phyloP scores from a whole-genome alignment of 2,113 vertebrate species.

The Octodon degus region DNA sequence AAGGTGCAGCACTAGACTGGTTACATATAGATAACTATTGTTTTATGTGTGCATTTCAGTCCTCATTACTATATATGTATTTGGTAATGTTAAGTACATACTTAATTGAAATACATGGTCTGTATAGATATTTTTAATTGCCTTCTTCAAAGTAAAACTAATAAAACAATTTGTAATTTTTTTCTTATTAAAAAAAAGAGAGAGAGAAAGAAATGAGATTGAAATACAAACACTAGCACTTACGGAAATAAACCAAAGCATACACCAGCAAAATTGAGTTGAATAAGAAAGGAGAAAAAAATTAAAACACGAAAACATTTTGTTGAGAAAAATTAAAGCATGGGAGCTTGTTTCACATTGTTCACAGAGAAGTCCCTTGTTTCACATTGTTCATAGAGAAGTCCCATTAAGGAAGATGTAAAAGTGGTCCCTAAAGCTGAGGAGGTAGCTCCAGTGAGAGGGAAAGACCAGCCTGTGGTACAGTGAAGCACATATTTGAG shows the following conservation, averaged over 20 bases:
- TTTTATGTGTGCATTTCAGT: no score
- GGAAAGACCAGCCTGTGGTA: background rate
- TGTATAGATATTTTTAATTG: no score
- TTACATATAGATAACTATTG: no score
- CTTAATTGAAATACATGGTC: no score
- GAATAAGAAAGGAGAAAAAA: background rate
- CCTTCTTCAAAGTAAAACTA: no score
- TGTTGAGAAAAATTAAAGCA: background rate
- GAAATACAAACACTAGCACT: background rate
- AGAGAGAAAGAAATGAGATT: background rate
- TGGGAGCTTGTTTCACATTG: background rate
- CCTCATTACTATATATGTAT: no score
- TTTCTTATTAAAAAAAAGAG: no score
- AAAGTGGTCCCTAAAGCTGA: background rate
- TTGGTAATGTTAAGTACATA: no score
- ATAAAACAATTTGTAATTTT: no score
- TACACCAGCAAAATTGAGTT: background rate
- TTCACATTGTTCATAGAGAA: background rate
- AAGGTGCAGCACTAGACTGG: no score
- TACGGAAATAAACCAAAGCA: background rate
- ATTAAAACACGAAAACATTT: background rate
- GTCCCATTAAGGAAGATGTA: background rate
- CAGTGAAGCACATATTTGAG: background rate
- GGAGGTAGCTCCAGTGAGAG: background rate
- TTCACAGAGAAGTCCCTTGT: slow-evolving; percentile 24